Conservation (phyloP, 2,113 vertebrate genomes). For the Sphaerodactylus townsendi region DNA sequence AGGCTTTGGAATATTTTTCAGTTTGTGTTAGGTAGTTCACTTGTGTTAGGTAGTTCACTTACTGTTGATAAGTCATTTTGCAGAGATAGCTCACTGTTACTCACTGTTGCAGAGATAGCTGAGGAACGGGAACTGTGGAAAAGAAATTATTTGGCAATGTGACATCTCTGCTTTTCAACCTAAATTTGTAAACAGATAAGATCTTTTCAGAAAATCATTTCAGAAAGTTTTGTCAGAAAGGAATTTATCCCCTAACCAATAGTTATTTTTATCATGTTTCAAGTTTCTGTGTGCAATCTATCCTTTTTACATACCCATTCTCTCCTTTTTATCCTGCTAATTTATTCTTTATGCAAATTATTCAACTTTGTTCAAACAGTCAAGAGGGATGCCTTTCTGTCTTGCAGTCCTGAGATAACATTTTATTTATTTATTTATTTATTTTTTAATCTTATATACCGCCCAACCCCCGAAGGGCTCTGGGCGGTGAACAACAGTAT, state of each 20-base stretch:
- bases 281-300: background rate
- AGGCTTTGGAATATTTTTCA: too few relatives aligned
- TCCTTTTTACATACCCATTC: background rate
- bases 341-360: slow-evolving; percentile 24
- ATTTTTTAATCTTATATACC: too few relatives aligned
- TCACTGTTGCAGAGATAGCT: too few relatives aligned
- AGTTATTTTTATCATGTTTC: background rate
- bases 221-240: too few relatives aligned
- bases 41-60: too few relatives aligned
- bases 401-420: slow-evolving; percentile 42
- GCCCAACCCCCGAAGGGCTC: too few relatives aligned
- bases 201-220: background rate
- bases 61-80: too few relatives aligned
- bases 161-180: background rate
- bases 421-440: too few relatives aligned
- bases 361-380: slow-evolving; percentile 1
- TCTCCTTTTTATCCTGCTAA: background rate
- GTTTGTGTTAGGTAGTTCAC: too few relatives aligned
- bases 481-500: too few relatives aligned
- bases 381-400: slow-evolving; percentile 29
- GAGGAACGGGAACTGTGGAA: background rate
- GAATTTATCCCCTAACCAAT: too few relatives aligned
- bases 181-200: background rate
- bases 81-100: too few relatives aligned
- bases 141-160: background rate